These are phyloP conservation scores for Drosophila neocordata DNA, from an alignment of 1,140 invertebrate genomes.

Conservation along the genomic window DNA sequence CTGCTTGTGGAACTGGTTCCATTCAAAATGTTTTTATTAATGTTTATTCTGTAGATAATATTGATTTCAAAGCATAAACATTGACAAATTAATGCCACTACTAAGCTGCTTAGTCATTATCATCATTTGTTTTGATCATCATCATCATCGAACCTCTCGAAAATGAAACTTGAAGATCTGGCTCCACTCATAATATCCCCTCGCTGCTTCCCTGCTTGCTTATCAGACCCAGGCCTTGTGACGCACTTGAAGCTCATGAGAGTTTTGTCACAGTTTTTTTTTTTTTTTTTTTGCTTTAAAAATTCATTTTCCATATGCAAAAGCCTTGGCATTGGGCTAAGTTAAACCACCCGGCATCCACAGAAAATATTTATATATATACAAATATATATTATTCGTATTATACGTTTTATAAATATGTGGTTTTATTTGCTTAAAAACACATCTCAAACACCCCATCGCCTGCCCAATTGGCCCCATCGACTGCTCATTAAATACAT, in stretches of 20 bases:
- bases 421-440: constrained; percentile 61
- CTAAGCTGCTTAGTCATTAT: constrained; percentile 54
- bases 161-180: constrained; percentile 31
- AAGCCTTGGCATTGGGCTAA: constrained; percentile 42
- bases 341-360: constrained; percentile 26
- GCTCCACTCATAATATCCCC: constrained; percentile 40
- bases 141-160: constrained; percentile 54
- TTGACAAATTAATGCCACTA: constrained; percentile 73
- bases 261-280: constrained; percentile 33
- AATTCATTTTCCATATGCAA: constrained; percentile 22
- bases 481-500: constrained; percentile 50
- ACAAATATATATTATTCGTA: neutral
- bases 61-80: constrained; percentile 74
- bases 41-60: constrained; percentile 65
- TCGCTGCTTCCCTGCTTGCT: constrained; percentile 16
- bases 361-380: constrained; percentile 26
- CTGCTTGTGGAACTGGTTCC: constrained; percentile 24
- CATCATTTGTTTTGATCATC: constrained; percentile 20
- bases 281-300: neutral
- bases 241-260: constrained; percentile 34
- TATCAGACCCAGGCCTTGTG: constrained; percentile 50
- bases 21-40: constrained; percentile 46
- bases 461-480: constrained; percentile 23
- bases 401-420: constrained; percentile 56
- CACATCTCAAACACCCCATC: constrained; percentile 47